phyloP scores from a whole-genome alignment of 2,797 vertebrate species.

The Passerculus sandwichensis region DNA sequence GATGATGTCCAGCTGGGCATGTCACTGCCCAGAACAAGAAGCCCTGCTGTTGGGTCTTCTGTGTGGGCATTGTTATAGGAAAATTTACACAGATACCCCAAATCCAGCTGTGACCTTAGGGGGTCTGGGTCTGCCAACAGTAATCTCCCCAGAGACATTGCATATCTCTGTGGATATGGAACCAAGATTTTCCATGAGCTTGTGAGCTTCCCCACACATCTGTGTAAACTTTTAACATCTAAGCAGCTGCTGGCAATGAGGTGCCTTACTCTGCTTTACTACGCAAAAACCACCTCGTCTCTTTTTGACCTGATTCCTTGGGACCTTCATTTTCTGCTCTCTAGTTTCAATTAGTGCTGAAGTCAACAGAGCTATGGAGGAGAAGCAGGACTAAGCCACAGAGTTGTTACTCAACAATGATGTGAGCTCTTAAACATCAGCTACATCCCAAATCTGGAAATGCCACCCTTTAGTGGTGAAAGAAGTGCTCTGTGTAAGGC shows the following conservation, averaged over 20 bases:
- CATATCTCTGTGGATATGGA: accelerated
- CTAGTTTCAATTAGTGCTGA: neutral
- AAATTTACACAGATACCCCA: neutral
- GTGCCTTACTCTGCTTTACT: neutral
- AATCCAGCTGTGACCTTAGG: neutral
- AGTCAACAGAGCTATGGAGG: neutral
- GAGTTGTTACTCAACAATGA: neutral
- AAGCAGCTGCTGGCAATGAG: neutral
- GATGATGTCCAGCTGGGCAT: neutral
- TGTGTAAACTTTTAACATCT: neutral
- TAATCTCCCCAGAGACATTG: neutral
- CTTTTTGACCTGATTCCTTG: neutral
- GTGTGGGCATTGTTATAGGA: neutral
- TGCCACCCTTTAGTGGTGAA: neutral
- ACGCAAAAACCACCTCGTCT: accelerated
- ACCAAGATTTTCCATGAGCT: neutral
- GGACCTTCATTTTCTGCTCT: neutral
- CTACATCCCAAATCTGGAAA: neutral
- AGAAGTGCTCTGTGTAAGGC: neutral
- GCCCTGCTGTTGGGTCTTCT: neutral
- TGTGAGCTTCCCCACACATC: neutral
- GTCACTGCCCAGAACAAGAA: neutral
- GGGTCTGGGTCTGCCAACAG: accelerated
- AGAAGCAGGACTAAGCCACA: neutral
- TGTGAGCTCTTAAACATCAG: constrained; percentile 28